Evolutionary conservation across 2,888 invertebrate genomes (phyloP), one percentile per base, ranked within the genome.

Genomic region (Drosophila nigricruria): DNA sequence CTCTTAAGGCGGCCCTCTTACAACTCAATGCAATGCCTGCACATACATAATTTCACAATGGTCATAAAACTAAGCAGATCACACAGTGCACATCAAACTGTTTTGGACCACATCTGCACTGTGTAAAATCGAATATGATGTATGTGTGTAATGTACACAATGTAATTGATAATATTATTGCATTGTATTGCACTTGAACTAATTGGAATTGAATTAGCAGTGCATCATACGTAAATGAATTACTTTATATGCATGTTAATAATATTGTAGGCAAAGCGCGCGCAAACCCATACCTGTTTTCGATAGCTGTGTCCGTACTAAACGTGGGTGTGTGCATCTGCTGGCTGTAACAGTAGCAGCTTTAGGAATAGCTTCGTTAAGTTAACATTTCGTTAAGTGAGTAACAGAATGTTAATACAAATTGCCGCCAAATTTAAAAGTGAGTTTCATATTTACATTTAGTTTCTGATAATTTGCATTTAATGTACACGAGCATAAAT

Each of bases 401-500:
- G 30, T 40, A 49, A 61, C 52, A 60, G 12, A 59, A 60, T 60
- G 30, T 30, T 40, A 52, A n/a, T n/a, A 4, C n/a, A 25, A 8
- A 6, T 25, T 18, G 25, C 12, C 53, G 53, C 18, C 8, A 32
- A 42, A 42, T 42, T 56, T 32, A 23, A 56, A 30, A 20, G 3
- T 1, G 18, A 23, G 6, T 53, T 6, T n/a, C 0, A 38, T 2
- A 56, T 10, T 30, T 6, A 27, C 16, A 10, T 20, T 30, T 23
- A 52, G 5, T 52, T 34, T 62, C 54, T 69, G 64, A 64, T 70
- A 77, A 62, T 59, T 76, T 66, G 54, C 40, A 57, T 77, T 77
- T 77, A 77, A 77, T 77, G 61, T 70, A 77, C 70, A 77, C 58
- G 73, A 74, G 64, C 77, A 63, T 59, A 70, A 78, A 74, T 61